Evolutionary conservation across 2,113 vertebrate genomes (phyloP).

Genomic region (Gymnorhina tibicen): DNA sequence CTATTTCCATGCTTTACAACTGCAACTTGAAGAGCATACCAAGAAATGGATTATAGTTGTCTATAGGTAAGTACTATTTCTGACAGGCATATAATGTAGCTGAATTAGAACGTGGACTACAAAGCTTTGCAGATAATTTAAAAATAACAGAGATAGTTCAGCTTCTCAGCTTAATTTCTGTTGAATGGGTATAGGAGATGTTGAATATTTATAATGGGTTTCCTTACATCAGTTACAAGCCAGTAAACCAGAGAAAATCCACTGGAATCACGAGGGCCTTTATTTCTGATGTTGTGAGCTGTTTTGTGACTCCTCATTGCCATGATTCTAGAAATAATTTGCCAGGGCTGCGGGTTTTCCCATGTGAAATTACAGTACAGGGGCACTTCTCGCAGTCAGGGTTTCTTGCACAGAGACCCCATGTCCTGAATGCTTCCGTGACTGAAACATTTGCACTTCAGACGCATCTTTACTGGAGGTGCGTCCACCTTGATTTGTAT

Average conservation of each 20-base stretch:
- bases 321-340: background rate
- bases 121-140: background rate
- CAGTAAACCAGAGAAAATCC: background rate
- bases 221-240: background rate
- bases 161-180: background rate
- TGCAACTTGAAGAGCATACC: background rate
- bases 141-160: background rate
- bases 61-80: background rate
- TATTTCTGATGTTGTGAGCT: background rate
- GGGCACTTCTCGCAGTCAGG: background rate
- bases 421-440: accelerated
- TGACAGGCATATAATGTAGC: background rate
- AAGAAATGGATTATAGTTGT: background rate
- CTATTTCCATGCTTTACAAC: background rate
- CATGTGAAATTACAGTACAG: background rate
- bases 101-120: background rate
- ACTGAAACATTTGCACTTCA: background rate
- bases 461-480: background rate
- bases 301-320: background rate
- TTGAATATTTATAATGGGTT: background rate
- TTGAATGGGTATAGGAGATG: background rate
- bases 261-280: background rate
- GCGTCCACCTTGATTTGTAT: accelerated
- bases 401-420: background rate
- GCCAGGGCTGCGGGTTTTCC: background rate